Base-by-base conservation (phyloP, 2,888 invertebrate species). In the Sipunculus nudus region DNA sequence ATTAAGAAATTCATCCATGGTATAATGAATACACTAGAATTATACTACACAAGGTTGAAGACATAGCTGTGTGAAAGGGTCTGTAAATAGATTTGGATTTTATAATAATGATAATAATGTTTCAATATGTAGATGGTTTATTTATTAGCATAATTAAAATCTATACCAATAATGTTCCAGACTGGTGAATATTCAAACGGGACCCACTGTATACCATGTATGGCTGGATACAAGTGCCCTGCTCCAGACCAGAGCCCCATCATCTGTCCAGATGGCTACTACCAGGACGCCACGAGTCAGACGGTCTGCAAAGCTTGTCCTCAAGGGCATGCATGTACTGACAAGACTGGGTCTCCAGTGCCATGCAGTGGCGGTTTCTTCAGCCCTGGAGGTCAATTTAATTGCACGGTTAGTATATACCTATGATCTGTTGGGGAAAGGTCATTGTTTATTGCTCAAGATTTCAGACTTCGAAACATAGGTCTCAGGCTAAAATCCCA, bases 281-380 rank as follows among this genome's bases (percentile, higher is more conserved):
- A 81, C 67, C 78, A 79, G 63, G 65, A 71, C 19, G 16, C 8
- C 4, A 68, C 70, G 3, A 78, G 76, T n/a, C 73, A 78, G 59
- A 66, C 75, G 29, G 67, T 70, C 29, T 81, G 81, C 64, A 58
- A 68, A 43, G 58, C 72, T 8, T 81, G 81, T 63, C 81, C 79
- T 6, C 67, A 64, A 3, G 67, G 67, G 0, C 19, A 52, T 19
- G 26, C 28, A 16, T 71, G 71, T 48, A 45, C 32, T 16, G 58
- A 55, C 32, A 65, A 63, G 43, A 53, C 68, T 35, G 67, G 57
- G 1, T 53, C 70, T 5, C 75, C 78, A 1, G 68, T 65, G 1
- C 63, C 74, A 48, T 81, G 81, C 70, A 41, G 21, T 29, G 75
- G 74, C 8, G 80, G 80, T 0, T 75, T 63, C 53, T 78, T 63